These are phyloP conservation scores for Cyanoderma ruficeps DNA, from an alignment of 2,113 vertebrate genomes.

Conservation along the genomic window DNA sequence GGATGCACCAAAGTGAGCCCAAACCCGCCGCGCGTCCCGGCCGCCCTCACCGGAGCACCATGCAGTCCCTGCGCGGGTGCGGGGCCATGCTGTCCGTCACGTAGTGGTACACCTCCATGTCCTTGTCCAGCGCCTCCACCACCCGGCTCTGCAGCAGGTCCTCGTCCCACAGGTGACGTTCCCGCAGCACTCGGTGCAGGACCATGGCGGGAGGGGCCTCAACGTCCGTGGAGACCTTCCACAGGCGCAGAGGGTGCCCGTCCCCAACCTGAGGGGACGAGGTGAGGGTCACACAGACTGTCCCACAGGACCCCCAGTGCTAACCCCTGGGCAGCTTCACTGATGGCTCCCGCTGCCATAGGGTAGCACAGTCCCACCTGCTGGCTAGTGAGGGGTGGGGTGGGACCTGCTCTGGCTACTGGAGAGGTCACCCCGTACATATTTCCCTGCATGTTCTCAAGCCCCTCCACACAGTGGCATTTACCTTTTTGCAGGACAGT, in stretches of 20 bases:
- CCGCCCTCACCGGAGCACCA: conserved; percentile 80
- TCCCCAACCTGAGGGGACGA: conserved; percentile 72
- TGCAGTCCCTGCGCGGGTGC: conserved; percentile 81
- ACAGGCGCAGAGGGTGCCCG: conserved; percentile 79
- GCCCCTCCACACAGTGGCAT: background rate
- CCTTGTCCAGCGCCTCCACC: conserved; percentile 79
- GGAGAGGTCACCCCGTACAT: background rate
- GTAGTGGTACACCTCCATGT: conserved; percentile 84
- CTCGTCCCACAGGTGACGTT: conserved; percentile 87
- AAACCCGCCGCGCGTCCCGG: rapidly evolving
- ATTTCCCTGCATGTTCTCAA: background rate
- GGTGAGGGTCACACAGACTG: background rate
- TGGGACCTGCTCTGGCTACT: background rate
- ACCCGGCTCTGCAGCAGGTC: conserved; percentile 83
- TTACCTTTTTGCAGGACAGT: conserved; percentile 85
- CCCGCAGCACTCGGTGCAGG: conserved; percentile 82
- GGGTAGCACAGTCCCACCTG: background rate
- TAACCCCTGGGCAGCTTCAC: rapidly evolving
- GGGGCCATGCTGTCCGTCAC: conserved; percentile 87
- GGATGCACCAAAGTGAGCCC: background rate
- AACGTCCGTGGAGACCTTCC: conserved; percentile 80
- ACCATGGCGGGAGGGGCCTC: conserved; percentile 77
- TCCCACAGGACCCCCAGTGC: background rate
- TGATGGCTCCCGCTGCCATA: rapidly evolving
- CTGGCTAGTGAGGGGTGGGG: background rate